These are phyloP conservation scores for Semibalanus balanoides DNA, from an alignment of 1,140 invertebrate genomes.

Conservation along the genomic window DNA sequence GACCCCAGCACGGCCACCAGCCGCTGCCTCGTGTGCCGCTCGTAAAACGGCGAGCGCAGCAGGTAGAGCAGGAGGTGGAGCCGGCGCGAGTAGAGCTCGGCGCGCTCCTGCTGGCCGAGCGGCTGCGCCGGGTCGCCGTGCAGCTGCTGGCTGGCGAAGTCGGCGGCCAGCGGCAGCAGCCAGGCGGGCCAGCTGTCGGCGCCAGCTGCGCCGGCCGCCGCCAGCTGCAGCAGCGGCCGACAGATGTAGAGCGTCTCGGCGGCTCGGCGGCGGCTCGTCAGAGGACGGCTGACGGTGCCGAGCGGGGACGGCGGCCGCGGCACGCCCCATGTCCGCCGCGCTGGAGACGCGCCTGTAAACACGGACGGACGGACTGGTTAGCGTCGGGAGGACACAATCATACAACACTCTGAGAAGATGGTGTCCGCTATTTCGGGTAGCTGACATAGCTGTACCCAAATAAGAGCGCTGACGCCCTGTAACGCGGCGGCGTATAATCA, in stretches of 20 bases:
- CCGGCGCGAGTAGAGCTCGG: constrained; percentile 15
- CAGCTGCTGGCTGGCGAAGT: constrained; percentile 9
- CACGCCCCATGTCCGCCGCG: not conserved
- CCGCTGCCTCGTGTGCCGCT: constrained; percentile 13
- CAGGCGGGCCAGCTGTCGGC: not conserved
- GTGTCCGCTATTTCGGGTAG: too few species aligned
- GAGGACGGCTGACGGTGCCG: too few species aligned
- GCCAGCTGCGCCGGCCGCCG: too few species aligned
- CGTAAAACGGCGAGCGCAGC: constrained; percentile 18
- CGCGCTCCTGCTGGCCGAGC: not conserved
- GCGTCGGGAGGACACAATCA: too few species aligned
- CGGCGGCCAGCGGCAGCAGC: not conserved
- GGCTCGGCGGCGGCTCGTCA: not conserved
- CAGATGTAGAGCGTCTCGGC: not conserved
- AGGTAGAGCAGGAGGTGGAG: constrained; percentile 18
- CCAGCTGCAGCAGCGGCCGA: not conserved
- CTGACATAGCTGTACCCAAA: too few species aligned
- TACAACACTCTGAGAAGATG: too few species aligned
- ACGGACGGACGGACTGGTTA: too few species aligned
- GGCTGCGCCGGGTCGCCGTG: constrained; percentile 12
- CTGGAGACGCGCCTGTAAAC: not conserved
- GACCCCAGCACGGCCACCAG: constrained; percentile 11
- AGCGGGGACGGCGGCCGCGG: not conserved
- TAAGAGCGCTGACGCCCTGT: too few species aligned
- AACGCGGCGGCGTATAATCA: too few species aligned